These are phyloP conservation scores for Crossocerus cetratus DNA, from an alignment of 2,888 invertebrate species.

Conservation along the genomic window DNA sequence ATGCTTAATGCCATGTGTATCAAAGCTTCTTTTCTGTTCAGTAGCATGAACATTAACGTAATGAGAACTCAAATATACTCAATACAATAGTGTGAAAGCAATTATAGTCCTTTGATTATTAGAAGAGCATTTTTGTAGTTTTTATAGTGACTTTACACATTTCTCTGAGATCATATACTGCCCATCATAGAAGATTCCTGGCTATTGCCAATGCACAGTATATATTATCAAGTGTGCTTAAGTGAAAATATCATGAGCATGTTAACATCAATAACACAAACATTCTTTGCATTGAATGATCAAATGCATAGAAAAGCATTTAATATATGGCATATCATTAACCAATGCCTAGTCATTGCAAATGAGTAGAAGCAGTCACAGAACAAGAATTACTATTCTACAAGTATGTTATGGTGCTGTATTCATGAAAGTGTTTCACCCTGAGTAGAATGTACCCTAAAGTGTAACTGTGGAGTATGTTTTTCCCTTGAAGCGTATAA, in stretches of 20 bases:
- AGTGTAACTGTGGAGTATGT: neutral
- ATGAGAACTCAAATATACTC: too few relatives aligned
- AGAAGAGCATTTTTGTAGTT: too few relatives aligned
- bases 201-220: constrained; percentile 2
- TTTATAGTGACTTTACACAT: too few relatives aligned
- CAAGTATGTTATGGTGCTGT: neutral
- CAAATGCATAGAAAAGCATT: constrained; percentile 11
- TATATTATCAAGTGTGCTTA: neutral
- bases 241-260: neutral
- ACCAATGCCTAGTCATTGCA: neutral
- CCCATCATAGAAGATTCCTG: constrained; percentile 1
- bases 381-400: neutral
- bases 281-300: constrained; percentile 10
- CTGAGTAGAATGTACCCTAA: neutral
- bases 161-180: neutral
- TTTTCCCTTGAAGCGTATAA: neutral
- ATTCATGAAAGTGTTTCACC: neutral
- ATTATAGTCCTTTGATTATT: too few relatives aligned
- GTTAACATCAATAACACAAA: neutral
- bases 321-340: constrained; percentile 26
- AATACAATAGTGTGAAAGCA: too few relatives aligned
- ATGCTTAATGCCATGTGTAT: too few relatives aligned
- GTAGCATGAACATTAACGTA: too few relatives aligned
- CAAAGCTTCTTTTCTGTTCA: too few relatives aligned
- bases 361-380: neutral